Conservation (phyloP, 2,888 invertebrate genomes). For the Ypsolopha scabrella region DNA sequence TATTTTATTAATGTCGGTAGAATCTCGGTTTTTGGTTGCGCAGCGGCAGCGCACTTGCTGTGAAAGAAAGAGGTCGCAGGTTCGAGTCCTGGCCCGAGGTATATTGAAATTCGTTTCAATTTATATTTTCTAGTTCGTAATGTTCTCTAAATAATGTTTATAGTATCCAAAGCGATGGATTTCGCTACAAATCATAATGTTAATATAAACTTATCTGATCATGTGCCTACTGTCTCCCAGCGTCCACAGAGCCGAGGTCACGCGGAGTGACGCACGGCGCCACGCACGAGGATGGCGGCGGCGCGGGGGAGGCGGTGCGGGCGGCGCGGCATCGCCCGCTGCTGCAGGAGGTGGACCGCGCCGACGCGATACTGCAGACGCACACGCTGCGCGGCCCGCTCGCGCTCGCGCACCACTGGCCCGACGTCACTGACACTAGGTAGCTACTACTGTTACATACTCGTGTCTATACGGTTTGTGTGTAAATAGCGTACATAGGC, state of each 20-base stretch:
- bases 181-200: no score
- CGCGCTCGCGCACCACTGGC: conserved; percentile 74
- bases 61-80: no score
- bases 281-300: conserved; percentile 61
- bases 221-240: neutral
- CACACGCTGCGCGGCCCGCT: conserved; percentile 68
- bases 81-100: no score
- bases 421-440: conserved; percentile 73
- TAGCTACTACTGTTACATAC: conserved; percentile 17
- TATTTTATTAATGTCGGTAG: no score
- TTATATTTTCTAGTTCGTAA: no score
- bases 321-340: conserved; percentile 72
- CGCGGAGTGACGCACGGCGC: conserved; percentile 33
- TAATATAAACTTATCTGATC: no score
- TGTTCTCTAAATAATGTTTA: no score
- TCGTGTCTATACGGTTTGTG: neutral
- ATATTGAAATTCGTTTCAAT: no score
- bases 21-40: no score
- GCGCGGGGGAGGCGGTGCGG: conserved; percentile 71
- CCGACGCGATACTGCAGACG: conserved; percentile 76
- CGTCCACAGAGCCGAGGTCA: neutral
- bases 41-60: no score
- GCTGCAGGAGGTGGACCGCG: conserved; percentile 75
- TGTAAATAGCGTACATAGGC: neutral
- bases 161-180: no score